Conservation (phyloP, 1,140 invertebrate species). For the Hydropsyche tenuis region DNA sequence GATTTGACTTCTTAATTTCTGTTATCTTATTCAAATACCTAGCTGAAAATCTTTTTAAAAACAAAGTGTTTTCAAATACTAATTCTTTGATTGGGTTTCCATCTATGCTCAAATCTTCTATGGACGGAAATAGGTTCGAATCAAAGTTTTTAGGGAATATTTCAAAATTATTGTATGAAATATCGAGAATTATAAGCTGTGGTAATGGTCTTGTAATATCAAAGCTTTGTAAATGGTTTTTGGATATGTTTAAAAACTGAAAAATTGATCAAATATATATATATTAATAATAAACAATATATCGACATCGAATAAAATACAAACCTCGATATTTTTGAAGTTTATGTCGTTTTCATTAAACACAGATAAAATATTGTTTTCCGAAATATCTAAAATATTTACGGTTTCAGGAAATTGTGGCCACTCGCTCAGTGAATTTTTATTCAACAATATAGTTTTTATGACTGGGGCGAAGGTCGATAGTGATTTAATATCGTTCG, state of each 20-base stretch:
- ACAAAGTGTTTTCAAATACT: conserved; percentile 59
- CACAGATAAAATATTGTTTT: conserved; percentile 55
- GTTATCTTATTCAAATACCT: conserved; percentile 55
- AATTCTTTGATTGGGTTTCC: conserved; percentile 58
- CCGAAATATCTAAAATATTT: conserved; percentile 59
- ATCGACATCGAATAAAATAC: conserved; percentile 25
- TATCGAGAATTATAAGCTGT: conserved; percentile 56
- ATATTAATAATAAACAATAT: neutral
- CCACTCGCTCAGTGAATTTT: conserved; percentile 58
- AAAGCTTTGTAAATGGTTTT: conserved; percentile 58
- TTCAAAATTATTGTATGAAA: conserved; percentile 57
- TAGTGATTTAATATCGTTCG: conserved; percentile 58
- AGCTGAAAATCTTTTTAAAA: conserved; percentile 56
- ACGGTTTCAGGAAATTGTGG: conserved; percentile 56
- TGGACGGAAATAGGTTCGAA: conserved; percentile 55
- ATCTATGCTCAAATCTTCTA: conserved; percentile 57
- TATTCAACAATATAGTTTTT: conserved; percentile 55
- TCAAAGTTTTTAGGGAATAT: conserved; percentile 57
- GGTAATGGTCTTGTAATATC: conserved; percentile 54
- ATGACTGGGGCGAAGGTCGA: conserved; percentile 54
- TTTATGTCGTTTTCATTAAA: conserved; percentile 54
- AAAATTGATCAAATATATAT: conserved; percentile 38
- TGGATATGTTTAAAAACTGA: conserved; percentile 58
- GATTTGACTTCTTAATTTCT: conserved; percentile 53
- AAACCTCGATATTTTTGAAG: conserved; percentile 59